Percentiles rank a stretch among this genome's conserved stretches.
Evolutionary conservation across 2,113 vertebrate genomes (phyloP).

Genomic region (Mobula birostris): DNA sequence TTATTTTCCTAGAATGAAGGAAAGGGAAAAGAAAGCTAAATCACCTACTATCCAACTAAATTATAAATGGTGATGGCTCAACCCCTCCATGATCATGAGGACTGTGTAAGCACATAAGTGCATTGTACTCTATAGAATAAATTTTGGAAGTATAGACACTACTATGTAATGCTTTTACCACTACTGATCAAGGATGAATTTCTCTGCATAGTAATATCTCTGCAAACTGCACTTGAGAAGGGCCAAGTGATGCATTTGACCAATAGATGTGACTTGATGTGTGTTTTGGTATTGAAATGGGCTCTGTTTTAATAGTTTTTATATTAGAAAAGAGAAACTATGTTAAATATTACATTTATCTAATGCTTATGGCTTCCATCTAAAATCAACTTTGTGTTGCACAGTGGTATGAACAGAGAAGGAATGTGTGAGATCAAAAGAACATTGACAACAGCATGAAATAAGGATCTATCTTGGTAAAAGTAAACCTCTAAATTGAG

Average conservation of each 20-base stretch:
- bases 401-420: background rate
- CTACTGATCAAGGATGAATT: too few relatives aligned
- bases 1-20: background rate
- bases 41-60: background rate
- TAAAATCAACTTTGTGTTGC: background rate
- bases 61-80: background rate
- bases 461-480: background rate
- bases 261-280: background rate
- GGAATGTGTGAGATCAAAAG: background rate
- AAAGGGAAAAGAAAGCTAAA: background rate
- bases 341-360: constrained; percentile 3
- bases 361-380: background rate
- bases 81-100: too few relatives aligned
- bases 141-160: too few relatives aligned
- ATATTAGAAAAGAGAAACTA: background rate
- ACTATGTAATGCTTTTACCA: too few relatives aligned
- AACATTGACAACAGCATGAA: background rate
- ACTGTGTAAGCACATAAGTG: too few relatives aligned
- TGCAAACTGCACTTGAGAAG: background rate
- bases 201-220: background rate
- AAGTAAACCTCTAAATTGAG: background rate
- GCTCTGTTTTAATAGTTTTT: background rate
- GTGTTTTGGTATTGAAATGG: background rate
- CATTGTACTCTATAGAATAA: too few relatives aligned
- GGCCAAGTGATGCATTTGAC: background rate